These are phyloP conservation scores for Sarcophaga bullata DNA, from an alignment of 1,140 invertebrate species.

Conservation along the genomic window DNA sequence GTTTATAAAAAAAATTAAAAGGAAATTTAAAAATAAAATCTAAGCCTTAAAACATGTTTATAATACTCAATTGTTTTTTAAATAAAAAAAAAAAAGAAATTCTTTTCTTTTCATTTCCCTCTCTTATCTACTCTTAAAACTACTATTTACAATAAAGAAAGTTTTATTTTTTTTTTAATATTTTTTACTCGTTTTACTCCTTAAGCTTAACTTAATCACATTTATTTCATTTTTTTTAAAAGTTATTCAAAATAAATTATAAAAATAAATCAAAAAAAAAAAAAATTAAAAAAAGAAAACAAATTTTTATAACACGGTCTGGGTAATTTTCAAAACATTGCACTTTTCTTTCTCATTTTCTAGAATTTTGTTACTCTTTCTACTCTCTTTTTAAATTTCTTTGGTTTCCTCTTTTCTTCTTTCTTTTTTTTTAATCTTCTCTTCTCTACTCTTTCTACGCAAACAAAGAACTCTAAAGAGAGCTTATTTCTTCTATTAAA, in stretches of 20 bases:
- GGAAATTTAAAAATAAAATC: background rate
- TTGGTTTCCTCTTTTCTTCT: background rate
- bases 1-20: background rate
- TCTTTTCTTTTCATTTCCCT: background rate
- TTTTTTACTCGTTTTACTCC: too few relatives aligned
- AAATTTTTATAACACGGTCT: too few relatives aligned
- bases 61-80: conserved; percentile 30
- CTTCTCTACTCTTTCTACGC: background rate
- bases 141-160: conserved; percentile 31
- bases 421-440: background rate
- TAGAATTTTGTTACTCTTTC: too few relatives aligned
- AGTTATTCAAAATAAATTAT: background rate
- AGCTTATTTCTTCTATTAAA: background rate
- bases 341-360: background rate
- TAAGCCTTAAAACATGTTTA: conserved; percentile 7
- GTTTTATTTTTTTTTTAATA: background rate
- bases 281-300: too few relatives aligned
- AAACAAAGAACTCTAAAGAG: background rate
- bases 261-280: too few relatives aligned
- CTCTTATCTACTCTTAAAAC: background rate
- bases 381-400: background rate
- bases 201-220: conserved; percentile 20
- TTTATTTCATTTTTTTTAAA: background rate
- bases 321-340: background rate
- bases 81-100: background rate